Evolutionary conservation across 2,888 invertebrate genomes (phyloP).

Genomic region (Thyatira batis): DNA sequence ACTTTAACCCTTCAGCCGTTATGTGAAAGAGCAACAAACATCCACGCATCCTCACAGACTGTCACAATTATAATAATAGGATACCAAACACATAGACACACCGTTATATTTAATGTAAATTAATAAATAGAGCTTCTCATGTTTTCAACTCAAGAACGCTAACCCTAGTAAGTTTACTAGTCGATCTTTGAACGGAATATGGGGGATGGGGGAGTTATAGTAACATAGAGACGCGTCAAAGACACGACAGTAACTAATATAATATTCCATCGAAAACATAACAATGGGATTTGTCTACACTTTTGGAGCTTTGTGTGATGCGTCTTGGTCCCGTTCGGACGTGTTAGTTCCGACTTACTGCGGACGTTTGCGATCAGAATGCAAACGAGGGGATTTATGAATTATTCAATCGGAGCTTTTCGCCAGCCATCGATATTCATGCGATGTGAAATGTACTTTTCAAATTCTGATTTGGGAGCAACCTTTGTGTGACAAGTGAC

Average conservation of each 20-base stretch:
- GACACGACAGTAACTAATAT: background rate
- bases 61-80: too few relatives aligned
- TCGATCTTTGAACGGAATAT: background rate
- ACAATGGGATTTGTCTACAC: conserved; percentile 30
- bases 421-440: conserved; percentile 56
- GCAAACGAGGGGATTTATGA: conserved; percentile 50
- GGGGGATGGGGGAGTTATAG: background rate
- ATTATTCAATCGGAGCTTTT: conserved; percentile 51
- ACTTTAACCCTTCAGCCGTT: too few relatives aligned
- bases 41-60: too few relatives aligned
- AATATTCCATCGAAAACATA: conserved; percentile 18
- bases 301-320: conserved; percentile 24
- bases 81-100: too few relatives aligned
- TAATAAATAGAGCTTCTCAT: too few relatives aligned
- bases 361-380: conserved; percentile 43
- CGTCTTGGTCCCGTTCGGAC: conserved; percentile 15
- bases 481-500: conserved; percentile 7
- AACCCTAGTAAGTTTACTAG: background rate
- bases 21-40: too few relatives aligned
- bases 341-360: conserved; percentile 35
- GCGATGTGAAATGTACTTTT: conserved; percentile 34
- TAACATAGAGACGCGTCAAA: background rate
- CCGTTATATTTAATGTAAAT: too few relatives aligned
- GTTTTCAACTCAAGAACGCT: too few relatives aligned
- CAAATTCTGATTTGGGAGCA: conserved; percentile 25